Conservation (phyloP, 1,140 invertebrate species). For the Triops longicaudatus region DNA sequence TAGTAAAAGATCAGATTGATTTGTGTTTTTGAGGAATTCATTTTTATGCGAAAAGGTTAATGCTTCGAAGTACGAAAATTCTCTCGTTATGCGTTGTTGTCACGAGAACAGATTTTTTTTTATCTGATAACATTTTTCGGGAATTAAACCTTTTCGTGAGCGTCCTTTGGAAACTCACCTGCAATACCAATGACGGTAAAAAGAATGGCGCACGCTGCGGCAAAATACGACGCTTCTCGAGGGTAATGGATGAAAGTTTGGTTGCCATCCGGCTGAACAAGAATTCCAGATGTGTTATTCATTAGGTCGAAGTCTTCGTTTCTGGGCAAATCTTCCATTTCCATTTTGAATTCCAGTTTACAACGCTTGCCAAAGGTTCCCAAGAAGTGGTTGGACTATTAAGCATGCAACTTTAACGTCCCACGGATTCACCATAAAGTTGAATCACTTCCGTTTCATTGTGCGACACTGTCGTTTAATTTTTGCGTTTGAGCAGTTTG, state of each 20-base stretch:
- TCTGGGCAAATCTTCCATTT: neutral
- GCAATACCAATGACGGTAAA: slow-evolving; percentile 67
- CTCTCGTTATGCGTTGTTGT: no score
- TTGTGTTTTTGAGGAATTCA: no score
- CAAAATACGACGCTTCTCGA: slow-evolving; percentile 60
- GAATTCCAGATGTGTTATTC: neutral
- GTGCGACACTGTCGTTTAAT: slow-evolving; percentile 4
- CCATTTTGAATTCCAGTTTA: neutral
- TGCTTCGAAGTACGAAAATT: no score
- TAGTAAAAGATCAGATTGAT: no score
- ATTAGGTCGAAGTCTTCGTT: neutral
- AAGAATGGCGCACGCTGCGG: slow-evolving; percentile 62
- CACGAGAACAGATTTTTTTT: no score
- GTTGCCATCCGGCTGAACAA: neutral
- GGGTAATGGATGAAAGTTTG: slow-evolving; percentile 45
- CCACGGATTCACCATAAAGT: neutral
- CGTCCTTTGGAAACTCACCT: slow-evolving; percentile 44
- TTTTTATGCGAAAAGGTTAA: no score
- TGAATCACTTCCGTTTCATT: slow-evolving; percentile 12
- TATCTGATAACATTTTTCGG: no score
- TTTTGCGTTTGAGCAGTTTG: neutral
- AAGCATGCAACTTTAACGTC: neutral
- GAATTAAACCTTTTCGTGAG: no score
- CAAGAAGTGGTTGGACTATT: neutral
- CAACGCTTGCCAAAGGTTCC: neutral